Base-by-base conservation (phyloP, 2,888 invertebrate genomes). In the Meliscaeva auricollis region DNA sequence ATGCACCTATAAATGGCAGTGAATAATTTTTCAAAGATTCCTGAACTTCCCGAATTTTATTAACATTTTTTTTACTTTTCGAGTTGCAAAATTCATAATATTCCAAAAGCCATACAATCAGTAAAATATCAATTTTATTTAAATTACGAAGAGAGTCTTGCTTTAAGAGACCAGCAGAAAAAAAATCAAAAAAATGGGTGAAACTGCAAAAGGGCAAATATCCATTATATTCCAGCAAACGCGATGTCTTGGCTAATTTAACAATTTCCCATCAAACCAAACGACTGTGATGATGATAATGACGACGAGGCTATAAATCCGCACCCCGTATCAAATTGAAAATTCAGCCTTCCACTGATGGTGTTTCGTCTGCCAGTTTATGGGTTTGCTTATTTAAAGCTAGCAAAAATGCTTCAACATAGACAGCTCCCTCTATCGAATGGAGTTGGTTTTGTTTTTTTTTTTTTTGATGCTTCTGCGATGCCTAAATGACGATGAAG, bases 231-330 rank as follows among this genome's bases (percentile, higher is more conserved):
- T 50, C 80, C n/a, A 50, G 32, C 66, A 8, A 50, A 68, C 62
- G 70, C 81, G 64, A 81, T 85, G 77, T 77, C 85, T 85, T 81
- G 85, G 85, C 85, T 85, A 85, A 85, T 85, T 85, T 85, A 85
- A 77, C 85, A 85, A 81, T 81, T 81, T 85, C 85, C 73, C 85
- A 85, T 85, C 75, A 81, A 81, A 74, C 76, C 85, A 54, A 85
- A 85, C 69, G 85, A 81, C 85, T 85, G 62, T 76, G 81, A 83
- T 73, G 81, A 70, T 70, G 81, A 81, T 82, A 62, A 81, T 81
- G 85, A 85, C 77, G 85, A 85, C 73, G 72, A 56, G 32, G 81
- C 85, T 77, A 81, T 85, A 85, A 85, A 85, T 85, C 85, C 85
- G 81, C 76, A 73, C 68, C 76, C 76, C 76, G 64, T 81, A 75